Conservation (phyloP, 2,113 vertebrate species). For the Rhodinocichla rosea region DNA sequence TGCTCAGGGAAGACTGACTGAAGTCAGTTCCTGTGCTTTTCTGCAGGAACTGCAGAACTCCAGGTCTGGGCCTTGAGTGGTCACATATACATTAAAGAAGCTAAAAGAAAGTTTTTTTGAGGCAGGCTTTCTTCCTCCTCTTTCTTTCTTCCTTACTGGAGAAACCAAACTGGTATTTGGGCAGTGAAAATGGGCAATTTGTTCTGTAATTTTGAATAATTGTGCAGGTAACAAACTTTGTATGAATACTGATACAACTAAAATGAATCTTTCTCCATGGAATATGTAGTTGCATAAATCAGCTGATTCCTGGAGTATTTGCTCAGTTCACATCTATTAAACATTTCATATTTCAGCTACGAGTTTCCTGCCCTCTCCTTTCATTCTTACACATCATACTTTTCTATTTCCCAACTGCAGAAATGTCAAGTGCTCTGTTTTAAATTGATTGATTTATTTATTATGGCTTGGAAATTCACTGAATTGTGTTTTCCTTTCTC, state of each 20-base stretch:
- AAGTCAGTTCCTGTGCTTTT: not conserved
- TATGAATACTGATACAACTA: not conserved
- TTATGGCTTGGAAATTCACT: not conserved
- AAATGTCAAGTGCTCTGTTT: not conserved
- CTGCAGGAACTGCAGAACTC: not conserved
- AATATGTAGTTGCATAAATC: not conserved
- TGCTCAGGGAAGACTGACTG: not conserved
- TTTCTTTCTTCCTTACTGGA: not conserved
- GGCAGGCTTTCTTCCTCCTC: not conserved
- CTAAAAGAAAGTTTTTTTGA: not conserved
- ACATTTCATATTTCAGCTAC: not conserved
- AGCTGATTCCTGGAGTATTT: not conserved
- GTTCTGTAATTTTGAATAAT: not conserved
- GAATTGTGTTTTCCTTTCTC: not conserved
- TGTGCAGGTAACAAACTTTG: not conserved
- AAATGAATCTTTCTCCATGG: not conserved
- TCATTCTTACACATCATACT: not conserved
- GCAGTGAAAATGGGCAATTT: not conserved
- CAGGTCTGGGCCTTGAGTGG: not conserved
- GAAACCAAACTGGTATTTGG: not conserved
- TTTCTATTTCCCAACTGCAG: not conserved
- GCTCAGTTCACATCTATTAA: not conserved
- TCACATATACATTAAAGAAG: not conserved
- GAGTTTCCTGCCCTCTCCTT: not conserved
- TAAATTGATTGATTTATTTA: not conserved